Base-by-base conservation (phyloP, 2,888 invertebrate species). In the Ophraella communa region DNA sequence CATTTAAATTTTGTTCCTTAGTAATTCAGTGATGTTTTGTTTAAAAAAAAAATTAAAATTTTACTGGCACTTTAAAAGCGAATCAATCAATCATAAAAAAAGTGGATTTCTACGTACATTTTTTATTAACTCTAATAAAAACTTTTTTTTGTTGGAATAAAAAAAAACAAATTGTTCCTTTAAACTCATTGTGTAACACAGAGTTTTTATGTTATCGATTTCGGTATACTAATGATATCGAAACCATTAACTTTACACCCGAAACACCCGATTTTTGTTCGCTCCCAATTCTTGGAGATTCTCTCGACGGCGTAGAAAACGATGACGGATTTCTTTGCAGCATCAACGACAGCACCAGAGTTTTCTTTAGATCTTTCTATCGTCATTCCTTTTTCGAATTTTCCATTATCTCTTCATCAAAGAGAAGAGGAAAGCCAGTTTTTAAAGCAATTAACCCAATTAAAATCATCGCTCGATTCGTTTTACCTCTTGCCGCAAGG, bases 371-470 rank as follows among this genome's bases (percentile, higher is more conserved):
- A 30, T 30, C 30, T 18, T 4, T 17, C 20, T 14, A 23, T 51
- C 54, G 35, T 21, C 39, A 18, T 21, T 20, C 23, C 14, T 55
- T 24, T 17, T 55, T 20, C n/a, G n/a, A 23, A 44, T 55, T 55
- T 44, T 42, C 55, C 55, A 55, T 55, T 55, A 55, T 55, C 14
- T 17, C 18, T 24, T 14, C 18, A 24, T 39, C 44, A 55, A 55
- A 55, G 55, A 42, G 44, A 42, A 23, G 44, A 39, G 23, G 55
- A 55, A 42, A 42, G 24, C 39, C 42, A 42, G 42, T 55, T 55
- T 42, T 35, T 24, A 44, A 44, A 42, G 55, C 55, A 55, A 55
- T 55, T 55, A 55, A 17, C 55, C 55, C 42, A 55, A 55, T 55
- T 55, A 55, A 55, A 55, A 55, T 42, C 55, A 42, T 42, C 55